A percentile compares a stretch with the other conserved stretches of the same genome.
Evolutionary conservation across 2,113 vertebrate genomes (phyloP).

Genomic region (Rhegmatorhina hoffmannsi): DNA sequence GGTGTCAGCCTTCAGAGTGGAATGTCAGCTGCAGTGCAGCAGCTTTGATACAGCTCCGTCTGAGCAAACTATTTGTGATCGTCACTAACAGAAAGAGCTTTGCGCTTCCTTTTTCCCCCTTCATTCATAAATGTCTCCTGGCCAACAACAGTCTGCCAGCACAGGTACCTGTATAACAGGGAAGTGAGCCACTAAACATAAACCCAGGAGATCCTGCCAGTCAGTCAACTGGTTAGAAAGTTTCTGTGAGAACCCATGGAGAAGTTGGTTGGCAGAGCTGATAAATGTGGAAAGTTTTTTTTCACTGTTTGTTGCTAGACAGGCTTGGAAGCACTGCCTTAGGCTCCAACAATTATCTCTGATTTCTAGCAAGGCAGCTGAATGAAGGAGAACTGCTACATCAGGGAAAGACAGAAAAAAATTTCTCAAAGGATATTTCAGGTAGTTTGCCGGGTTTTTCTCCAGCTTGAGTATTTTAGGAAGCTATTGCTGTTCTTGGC

Average conservation of each 20-base stretch:
- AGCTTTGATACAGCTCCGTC: background rate
- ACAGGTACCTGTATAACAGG: background rate
- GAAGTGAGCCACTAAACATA: background rate
- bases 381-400: slow-evolving; percentile 12
- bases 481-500: background rate
- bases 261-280: background rate
- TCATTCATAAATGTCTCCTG: background rate
- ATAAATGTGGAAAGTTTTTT: background rate
- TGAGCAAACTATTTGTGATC: background rate
- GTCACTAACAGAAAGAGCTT: background rate
- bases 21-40: background rate
- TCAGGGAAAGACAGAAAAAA: background rate
- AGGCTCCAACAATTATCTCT: slow-evolving; percentile 14
- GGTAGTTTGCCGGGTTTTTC: background rate
- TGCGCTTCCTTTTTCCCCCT: background rate
- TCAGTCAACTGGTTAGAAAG: background rate
- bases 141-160: background rate
- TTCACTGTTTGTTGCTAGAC: background rate
- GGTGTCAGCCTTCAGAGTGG: background rate
- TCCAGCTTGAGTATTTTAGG: background rate
- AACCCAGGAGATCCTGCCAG: background rate
- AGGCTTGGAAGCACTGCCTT: background rate
- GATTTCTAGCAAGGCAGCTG: slow-evolving; percentile 27
- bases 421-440: slow-evolving; percentile 10
- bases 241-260: background rate